Conservation (phyloP, 2,797 vertebrate species). For the Huso huso region DNA sequence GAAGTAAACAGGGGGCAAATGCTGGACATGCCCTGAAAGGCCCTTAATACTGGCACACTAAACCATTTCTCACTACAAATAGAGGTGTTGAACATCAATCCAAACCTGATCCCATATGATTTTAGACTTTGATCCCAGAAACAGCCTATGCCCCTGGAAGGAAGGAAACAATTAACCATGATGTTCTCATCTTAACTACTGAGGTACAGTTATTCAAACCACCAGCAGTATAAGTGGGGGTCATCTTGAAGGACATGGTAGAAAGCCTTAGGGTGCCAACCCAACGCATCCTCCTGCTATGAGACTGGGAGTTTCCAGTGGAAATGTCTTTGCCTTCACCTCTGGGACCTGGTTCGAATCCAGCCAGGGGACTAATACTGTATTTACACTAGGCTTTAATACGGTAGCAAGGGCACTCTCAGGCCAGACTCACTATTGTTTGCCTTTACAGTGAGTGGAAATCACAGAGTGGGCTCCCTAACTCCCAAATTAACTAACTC, state of each 20-base stretch:
- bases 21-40: too few relatives aligned
- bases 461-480: too few relatives aligned
- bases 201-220: not conserved
- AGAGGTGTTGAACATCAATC: too few relatives aligned
- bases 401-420: too few relatives aligned
- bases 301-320: conserved; percentile 17
- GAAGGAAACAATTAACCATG: not conserved
- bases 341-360: conserved; percentile 18
- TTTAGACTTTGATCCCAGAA: not conserved
- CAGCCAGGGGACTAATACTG: not conserved
- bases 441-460: too few relatives aligned
- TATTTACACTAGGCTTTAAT: too few relatives aligned
- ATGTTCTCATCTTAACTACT: conserved; percentile 2
- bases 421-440: too few relatives aligned
- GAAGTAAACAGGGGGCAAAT: too few relatives aligned
- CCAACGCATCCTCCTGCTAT: conserved; percentile 18
- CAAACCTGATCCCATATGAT: not conserved
- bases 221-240: conserved; percentile 14
- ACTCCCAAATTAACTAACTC: too few relatives aligned
- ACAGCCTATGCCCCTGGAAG: not conserved
- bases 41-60: too few relatives aligned
- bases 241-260: conserved; percentile 6
- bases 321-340: conserved; percentile 28
- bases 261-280: not conserved
- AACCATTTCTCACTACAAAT: too few relatives aligned